These are phyloP conservation scores for Rhinoraja longicauda DNA, from an alignment of 2,797 vertebrate genomes.

Conservation along the genomic window DNA sequence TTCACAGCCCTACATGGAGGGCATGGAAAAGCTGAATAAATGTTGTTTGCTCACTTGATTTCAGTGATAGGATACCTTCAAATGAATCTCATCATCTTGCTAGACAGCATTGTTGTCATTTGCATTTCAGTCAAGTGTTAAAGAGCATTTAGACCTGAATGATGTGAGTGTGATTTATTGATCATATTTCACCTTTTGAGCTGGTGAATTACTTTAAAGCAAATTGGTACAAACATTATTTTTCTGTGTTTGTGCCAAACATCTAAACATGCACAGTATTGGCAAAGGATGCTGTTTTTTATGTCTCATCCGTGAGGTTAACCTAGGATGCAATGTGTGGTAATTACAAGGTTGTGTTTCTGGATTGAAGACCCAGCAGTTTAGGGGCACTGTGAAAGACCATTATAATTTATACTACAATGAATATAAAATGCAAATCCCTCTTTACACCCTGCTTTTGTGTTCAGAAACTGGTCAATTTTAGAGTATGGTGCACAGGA, in stretches of 20 bases:
- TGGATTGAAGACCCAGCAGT: not conserved
- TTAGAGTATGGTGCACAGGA: not conserved
- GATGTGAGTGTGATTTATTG: not conserved
- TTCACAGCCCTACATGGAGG: not conserved
- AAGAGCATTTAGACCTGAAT: not conserved
- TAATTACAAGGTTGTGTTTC: not conserved
- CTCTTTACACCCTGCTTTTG: conserved; percentile 4
- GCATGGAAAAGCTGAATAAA: not conserved
- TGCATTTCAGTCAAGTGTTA: not conserved
- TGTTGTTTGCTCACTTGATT: not conserved
- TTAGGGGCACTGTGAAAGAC: not conserved
- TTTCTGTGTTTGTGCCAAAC: not conserved
- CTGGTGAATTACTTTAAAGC: not conserved
- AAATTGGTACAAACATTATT: not conserved
- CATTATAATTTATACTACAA: not conserved
- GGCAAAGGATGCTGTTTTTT: not conserved
- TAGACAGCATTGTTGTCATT: not conserved
- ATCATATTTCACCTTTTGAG: conserved; percentile 16
- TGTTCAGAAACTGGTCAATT: not conserved
- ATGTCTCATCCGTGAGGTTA: not conserved
- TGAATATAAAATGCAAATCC: conserved; percentile 7
- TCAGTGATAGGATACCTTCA: not conserved
- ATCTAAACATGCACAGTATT: not conserved
- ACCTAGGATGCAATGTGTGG: not conserved
- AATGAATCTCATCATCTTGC: not conserved